Percentiles rank a stretch among this genome's conserved stretches.
phyloP scores from a whole-genome alignment of 2,113 vertebrate genomes.

The Pycnonotus jocosus region DNA sequence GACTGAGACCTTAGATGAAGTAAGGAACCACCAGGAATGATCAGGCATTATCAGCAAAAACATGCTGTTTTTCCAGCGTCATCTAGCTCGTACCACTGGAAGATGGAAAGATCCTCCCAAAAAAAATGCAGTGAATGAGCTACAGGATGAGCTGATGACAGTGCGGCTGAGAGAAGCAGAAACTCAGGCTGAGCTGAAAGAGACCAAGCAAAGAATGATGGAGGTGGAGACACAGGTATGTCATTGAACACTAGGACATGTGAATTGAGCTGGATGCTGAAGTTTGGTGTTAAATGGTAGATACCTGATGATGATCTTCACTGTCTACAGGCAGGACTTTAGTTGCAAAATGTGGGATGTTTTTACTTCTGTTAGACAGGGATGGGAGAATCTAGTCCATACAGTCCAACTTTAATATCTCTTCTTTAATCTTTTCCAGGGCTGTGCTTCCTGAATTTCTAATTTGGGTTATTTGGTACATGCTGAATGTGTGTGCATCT shows the following conservation, averaged over 20 bases:
- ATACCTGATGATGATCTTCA: background rate
- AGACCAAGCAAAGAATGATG: conserved; percentile 90
- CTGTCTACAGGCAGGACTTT: background rate
- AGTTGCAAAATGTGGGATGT: background rate
- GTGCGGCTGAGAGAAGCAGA: conserved; percentile 91
- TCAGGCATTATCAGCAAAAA: background rate
- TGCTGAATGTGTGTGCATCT: background rate
- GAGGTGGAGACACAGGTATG: conserved; percentile 94
- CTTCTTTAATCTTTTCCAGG: background rate
- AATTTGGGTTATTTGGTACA: background rate
- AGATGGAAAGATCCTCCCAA: conserved; percentile 92
- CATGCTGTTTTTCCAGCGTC: conserved; percentile 74
- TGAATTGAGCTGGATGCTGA: background rate
- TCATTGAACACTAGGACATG: background rate
- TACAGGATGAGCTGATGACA: conserved; percentile 96
- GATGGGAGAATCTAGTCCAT: background rate
- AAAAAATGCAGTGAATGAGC: conserved; percentile 87
- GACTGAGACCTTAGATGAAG: background rate
- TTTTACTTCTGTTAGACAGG: background rate
- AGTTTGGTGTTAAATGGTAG: background rate
- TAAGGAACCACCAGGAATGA: background rate
- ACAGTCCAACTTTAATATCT: background rate
- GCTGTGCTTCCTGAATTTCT: background rate
- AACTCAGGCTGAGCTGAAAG: conserved; percentile 89
- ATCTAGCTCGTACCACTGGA: conserved; percentile 87